Percentiles rank a stretch among this genome's conserved stretches.
These are phyloP conservation scores for Forficula auricularia DNA, from an alignment of 1,140 invertebrate species.

Conservation along the genomic window DNA sequence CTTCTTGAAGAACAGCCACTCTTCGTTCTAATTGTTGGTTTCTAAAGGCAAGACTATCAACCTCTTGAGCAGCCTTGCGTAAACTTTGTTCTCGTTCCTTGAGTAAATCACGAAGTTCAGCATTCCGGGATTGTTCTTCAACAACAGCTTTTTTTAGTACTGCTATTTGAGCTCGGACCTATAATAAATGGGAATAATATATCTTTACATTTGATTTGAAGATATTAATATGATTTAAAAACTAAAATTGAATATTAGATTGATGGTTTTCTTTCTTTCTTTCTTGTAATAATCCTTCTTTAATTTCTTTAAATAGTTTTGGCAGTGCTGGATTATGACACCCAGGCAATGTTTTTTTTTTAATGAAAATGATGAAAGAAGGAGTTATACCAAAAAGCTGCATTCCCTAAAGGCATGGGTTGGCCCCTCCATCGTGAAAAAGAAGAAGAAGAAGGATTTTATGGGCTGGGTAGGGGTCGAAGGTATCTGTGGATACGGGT, in stretches of 20 bases:
- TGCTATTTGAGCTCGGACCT: constrained; percentile 73
- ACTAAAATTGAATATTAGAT: constrained; percentile 6
- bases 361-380: too few relatives aligned
- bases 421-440: too few relatives aligned
- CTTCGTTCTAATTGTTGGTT: constrained; percentile 84
- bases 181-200: constrained; percentile 15
- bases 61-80: constrained; percentile 75
- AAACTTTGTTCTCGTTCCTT: constrained; percentile 68
- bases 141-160: constrained; percentile 82
- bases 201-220: neutral
- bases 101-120: constrained; percentile 49
- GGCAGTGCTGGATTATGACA: too few relatives aligned
- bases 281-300: neutral
- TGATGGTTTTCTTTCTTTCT: neutral
- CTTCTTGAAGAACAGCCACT: constrained; percentile 74
- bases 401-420: too few relatives aligned
- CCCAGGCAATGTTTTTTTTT: too few relatives aligned
- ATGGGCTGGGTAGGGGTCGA: too few relatives aligned
- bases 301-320: neutral
- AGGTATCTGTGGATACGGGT: too few relatives aligned
- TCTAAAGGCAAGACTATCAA: constrained; percentile 79
- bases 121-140: constrained; percentile 68
- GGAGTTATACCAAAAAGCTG: too few relatives aligned
- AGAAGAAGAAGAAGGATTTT: too few relatives aligned
- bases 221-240: neutral